Percentiles rank a stretch among this genome's conserved stretches.
Evolutionary conservation across 2,888 invertebrate species (phyloP).

Genomic region (Ormyrus pomaceus): DNA sequence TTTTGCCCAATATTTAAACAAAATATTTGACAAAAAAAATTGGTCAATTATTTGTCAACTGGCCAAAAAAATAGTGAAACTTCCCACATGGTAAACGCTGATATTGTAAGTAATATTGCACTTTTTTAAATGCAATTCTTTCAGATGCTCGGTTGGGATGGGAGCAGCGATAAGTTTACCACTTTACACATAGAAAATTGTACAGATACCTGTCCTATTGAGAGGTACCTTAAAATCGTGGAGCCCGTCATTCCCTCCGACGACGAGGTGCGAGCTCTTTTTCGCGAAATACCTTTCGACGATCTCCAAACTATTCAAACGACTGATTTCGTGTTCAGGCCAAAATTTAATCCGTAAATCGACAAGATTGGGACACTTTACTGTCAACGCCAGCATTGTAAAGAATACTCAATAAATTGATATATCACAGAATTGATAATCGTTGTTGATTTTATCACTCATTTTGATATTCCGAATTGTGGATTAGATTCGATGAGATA

Average conservation of each 20-base stretch:
- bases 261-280: constrained; percentile 31
- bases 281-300: neutral
- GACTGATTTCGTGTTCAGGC: constrained; percentile 1
- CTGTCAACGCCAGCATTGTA: no score
- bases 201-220: constrained; percentile 40
- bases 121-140: constrained; percentile 6
- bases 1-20: no score
- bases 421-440: no score
- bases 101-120: neutral
- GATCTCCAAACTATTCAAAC: neutral
- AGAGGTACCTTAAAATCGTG: constrained; percentile 35
- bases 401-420: no score
- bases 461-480: no score
- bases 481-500: no score
- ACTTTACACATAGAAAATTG: constrained; percentile 23
- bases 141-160: constrained; percentile 38
- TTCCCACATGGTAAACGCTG: neutral
- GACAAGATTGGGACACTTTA: no score
- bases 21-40: no score
- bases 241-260: constrained; percentile 39
- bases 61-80: no score
- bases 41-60: no score
- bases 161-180: constrained; percentile 8
- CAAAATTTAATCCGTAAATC: neutral
- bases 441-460: no score